These are phyloP conservation scores for Bovichtus diacanthus DNA, from an alignment of 2,797 vertebrate genomes.

Conservation along the genomic window DNA sequence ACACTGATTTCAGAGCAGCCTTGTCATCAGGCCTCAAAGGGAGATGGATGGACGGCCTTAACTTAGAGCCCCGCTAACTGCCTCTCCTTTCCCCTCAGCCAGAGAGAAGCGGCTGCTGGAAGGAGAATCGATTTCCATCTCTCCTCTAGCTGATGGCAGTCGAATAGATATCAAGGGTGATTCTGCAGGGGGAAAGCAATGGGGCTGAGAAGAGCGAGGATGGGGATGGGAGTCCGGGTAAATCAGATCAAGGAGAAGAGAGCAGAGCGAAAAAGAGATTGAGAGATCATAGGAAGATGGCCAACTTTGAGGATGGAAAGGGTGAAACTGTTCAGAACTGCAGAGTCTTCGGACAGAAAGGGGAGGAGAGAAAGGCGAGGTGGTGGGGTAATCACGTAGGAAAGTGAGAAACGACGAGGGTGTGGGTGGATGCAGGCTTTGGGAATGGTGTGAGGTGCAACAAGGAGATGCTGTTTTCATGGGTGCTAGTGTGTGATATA, in stretches of 20 bases:
- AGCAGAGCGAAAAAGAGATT: slow-evolving; percentile 62
- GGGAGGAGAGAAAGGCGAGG: neutral
- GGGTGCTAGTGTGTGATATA: slow-evolving; percentile 65
- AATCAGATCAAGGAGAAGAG: slow-evolving; percentile 64
- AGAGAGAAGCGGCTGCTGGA: slow-evolving; percentile 70
- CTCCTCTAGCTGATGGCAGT: slow-evolving; percentile 70
- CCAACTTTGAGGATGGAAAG: slow-evolving; percentile 66
- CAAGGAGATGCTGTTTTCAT: slow-evolving; percentile 31
- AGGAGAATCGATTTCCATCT: slow-evolving; percentile 85
- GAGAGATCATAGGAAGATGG: slow-evolving; percentile 65
- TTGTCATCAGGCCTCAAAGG: slow-evolving; percentile 72
- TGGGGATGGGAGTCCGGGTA: slow-evolving; percentile 20
- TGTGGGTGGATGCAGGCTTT: slow-evolving; percentile 32
- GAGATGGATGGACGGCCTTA: slow-evolving; percentile 75
- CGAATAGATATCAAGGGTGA: slow-evolving; percentile 80
- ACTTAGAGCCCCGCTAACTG: slow-evolving; percentile 73
- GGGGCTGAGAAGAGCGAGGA: slow-evolving; percentile 26
- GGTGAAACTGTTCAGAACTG: slow-evolving; percentile 52
- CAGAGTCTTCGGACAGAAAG: slow-evolving; percentile 22
- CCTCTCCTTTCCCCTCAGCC: slow-evolving; percentile 70
- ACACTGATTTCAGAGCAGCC: slow-evolving; percentile 60
- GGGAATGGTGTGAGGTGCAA: slow-evolving; percentile 11
- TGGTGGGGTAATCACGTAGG: slow-evolving; percentile 36
- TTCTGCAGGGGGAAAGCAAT: slow-evolving; percentile 63
- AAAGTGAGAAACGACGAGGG: slow-evolving; percentile 16